These are phyloP conservation scores for Cyphomyrmex costatus DNA, from an alignment of 1,140 invertebrate species.

Conservation along the genomic window DNA sequence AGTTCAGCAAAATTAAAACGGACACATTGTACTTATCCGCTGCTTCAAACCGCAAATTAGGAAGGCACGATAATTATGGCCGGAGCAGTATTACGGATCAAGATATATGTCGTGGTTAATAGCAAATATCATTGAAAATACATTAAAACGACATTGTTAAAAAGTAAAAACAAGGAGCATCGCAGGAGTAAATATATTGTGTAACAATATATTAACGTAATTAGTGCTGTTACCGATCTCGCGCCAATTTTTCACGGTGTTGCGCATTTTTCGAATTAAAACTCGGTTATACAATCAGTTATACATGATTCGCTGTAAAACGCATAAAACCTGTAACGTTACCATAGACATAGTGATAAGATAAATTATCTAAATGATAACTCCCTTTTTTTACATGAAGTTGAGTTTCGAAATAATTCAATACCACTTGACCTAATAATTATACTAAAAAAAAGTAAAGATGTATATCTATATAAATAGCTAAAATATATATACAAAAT, in stretches of 20 bases:
- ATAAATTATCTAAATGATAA: not conserved
- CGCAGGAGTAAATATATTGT: not conserved
- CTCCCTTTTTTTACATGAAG: not conserved
- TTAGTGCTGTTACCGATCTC: slow-evolving; percentile 13
- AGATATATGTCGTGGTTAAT: not conserved
- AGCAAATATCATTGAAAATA: not conserved
- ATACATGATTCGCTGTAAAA: not conserved
- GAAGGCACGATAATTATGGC: not conserved
- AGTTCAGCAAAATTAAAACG: not conserved
- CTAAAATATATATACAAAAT: not conserved
- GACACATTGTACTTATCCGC: not conserved
- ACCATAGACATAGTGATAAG: not conserved
- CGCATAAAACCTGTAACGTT: not conserved
- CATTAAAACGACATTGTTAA: not conserved
- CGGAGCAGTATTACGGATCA: not conserved
- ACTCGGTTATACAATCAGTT: not conserved
- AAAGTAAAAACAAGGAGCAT: not conserved
- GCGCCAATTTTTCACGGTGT: slow-evolving; percentile 30
- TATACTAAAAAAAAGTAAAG: no score
- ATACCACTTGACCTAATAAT: no score
- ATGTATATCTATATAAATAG: not conserved
- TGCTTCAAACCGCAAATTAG: not conserved
- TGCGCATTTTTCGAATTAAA: slow-evolving; percentile 10
- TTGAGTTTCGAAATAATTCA: not conserved
- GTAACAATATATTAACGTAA: slow-evolving; percentile 3